phyloP scores from a whole-genome alignment of 2,888 invertebrate species.

The Emmelina monodactyla region DNA sequence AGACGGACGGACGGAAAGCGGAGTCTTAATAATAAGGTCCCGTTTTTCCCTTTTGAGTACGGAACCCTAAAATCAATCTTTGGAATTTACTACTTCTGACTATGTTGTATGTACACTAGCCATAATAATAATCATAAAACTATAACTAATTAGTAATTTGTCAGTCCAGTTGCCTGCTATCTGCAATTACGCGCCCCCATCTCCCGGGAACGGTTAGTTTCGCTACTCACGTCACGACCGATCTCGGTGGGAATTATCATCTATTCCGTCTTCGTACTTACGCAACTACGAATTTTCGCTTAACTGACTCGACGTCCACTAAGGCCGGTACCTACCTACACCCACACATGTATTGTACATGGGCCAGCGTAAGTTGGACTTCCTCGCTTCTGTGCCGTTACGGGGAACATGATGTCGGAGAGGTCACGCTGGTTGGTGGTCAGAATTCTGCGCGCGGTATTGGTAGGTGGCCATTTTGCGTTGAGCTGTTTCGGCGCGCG shows the following conservation, averaged over 20 bases:
- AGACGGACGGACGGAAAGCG: too few relatives aligned
- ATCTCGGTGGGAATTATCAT: too few relatives aligned
- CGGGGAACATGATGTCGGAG: constrained; percentile 25
- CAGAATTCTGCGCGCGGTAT: constrained; percentile 54
- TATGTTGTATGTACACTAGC: too few relatives aligned
- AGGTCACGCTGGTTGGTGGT: constrained; percentile 43
- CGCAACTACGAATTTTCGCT: constrained; percentile 64
- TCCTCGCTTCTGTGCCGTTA: constrained; percentile 25
- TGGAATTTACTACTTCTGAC: too few relatives aligned
- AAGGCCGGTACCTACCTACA: constrained; percentile 52
- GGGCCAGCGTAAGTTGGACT: constrained; percentile 23
- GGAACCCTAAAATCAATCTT: too few relatives aligned
- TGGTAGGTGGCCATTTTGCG: constrained; percentile 30
- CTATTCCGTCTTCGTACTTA: constrained; percentile 45
- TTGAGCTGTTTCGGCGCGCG: constrained; percentile 24
- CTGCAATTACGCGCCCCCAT: too few relatives aligned
- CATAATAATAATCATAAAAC: too few relatives aligned
- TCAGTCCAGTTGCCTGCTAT: too few relatives aligned
- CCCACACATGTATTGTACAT: constrained; percentile 55
- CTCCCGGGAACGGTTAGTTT: background rate
- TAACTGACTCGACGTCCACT: constrained; percentile 53
- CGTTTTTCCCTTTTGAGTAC: too few relatives aligned
- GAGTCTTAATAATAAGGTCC: too few relatives aligned
- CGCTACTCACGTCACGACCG: background rate
- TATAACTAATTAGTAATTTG: too few relatives aligned